Evolutionary conservation across 2,797 vertebrate genomes (phyloP).

Genomic region (Sebastolobus altivelis): DNA sequence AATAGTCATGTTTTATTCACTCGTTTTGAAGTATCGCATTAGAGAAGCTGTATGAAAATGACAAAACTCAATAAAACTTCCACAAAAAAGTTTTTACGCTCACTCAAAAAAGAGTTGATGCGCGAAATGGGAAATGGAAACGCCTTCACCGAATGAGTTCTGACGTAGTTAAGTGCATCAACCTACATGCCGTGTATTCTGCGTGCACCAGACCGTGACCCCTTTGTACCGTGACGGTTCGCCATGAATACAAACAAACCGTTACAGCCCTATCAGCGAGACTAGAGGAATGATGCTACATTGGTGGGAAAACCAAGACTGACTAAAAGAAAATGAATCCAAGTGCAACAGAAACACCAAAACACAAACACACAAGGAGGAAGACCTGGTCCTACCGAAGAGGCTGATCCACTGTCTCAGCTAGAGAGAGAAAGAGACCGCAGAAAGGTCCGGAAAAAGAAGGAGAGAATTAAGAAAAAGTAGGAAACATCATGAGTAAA

Average conservation of each 20-base stretch:
- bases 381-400: slow-evolving; percentile 85
- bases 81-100: neutral
- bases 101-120: neutral
- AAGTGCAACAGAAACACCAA: slow-evolving; percentile 39
- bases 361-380: slow-evolving; percentile 53
- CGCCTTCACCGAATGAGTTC: neutral
- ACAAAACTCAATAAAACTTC: neutral
- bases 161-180: neutral
- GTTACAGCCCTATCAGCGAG: neutral
- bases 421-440: slow-evolving; percentile 67
- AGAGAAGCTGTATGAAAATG: neutral
- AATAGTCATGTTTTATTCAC: neutral
- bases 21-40: neutral
- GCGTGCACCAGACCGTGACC: neutral
- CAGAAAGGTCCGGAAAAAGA: slow-evolving; percentile 30
- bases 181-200: neutral
- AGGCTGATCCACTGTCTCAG: slow-evolving; percentile 83
- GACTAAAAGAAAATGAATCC: slow-evolving; percentile 5
- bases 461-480: slow-evolving; percentile 58
- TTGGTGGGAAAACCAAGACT: slow-evolving; percentile 13
- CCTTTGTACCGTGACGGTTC: neutral
- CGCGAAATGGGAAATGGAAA: neutral
- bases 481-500: slow-evolving; percentile 53
- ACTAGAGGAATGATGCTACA: slow-evolving; percentile 10
- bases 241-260: neutral